Evolutionary conservation across 2,888 invertebrate genomes (phyloP).

Genomic region (Parthenolecanium corni): DNA sequence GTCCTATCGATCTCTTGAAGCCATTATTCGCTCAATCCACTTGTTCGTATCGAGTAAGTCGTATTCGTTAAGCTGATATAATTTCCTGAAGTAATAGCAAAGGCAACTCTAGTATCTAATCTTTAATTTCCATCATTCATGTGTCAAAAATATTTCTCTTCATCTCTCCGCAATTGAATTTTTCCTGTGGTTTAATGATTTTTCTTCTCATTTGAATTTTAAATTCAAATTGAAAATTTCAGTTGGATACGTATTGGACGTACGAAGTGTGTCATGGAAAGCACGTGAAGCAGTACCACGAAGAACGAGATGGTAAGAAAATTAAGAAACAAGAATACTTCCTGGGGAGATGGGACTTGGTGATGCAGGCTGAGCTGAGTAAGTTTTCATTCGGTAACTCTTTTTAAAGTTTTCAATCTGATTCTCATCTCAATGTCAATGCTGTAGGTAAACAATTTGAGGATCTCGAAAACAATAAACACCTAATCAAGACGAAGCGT

Average conservation of each 20-base stretch:
- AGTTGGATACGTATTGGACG: slow-evolving; percentile 85
- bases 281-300: slow-evolving; percentile 87
- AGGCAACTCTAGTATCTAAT: background rate
- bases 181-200: background rate
- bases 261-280: slow-evolving; percentile 92
- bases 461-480: background rate
- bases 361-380: slow-evolving; percentile 47
- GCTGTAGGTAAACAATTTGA: slow-evolving; percentile 16
- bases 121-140: no score
- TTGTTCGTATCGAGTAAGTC: slow-evolving; percentile 62
- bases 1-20: slow-evolving; percentile 62
- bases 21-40: slow-evolving; percentile 64
- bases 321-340: slow-evolving; percentile 73
- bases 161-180: background rate
- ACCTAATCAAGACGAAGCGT: slow-evolving; percentile 40
- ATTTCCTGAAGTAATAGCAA: background rate
- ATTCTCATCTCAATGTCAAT: background rate
- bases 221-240: slow-evolving; percentile 29
- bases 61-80: slow-evolving; percentile 1
- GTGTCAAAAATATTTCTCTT: background rate
- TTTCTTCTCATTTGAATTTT: background rate
- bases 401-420: no score
- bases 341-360: slow-evolving; percentile 63
- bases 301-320: slow-evolving; percentile 74
- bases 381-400: slow-evolving; percentile 30